Conservation (phyloP, 2,888 invertebrate genomes). For the Apodemia mormo region DNA sequence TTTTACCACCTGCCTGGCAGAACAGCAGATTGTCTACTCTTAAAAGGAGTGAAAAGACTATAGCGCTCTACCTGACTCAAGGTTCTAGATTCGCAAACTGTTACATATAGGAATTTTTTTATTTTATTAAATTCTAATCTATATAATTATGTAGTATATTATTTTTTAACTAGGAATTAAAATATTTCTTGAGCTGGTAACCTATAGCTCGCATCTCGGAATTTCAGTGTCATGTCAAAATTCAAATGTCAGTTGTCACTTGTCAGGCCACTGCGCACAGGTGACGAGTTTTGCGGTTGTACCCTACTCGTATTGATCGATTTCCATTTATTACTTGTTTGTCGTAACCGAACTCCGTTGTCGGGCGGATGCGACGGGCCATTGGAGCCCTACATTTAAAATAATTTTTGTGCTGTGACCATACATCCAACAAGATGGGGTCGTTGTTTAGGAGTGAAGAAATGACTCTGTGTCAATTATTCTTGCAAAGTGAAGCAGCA, state of each 20-base stretch:
- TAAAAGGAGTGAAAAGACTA: too few species aligned
- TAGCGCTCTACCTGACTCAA: too few species aligned
- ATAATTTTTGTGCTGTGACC: conserved; percentile 54
- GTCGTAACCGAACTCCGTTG: conserved; percentile 73
- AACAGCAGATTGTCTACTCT: too few species aligned
- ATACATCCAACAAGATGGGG: conserved; percentile 84
- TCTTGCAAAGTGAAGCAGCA: conserved; percentile 98
- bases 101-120: too few species aligned
- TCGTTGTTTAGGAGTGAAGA: conserved; percentile 98
- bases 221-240: neutral
- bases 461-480: conserved; percentile 99
- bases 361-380: conserved; percentile 65
- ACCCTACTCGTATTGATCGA: conserved; percentile 57
- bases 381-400: conserved; percentile 46
- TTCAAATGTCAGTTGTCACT: conserved; percentile 18
- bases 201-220: too few species aligned
- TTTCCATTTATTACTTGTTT: conserved; percentile 64
- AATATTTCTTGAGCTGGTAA: too few species aligned
- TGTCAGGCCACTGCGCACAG: conserved; percentile 47
- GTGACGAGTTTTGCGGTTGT: conserved; percentile 43
- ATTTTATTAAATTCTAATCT: too few species aligned
- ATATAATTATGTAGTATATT: too few species aligned
- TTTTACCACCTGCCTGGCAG: too few species aligned
- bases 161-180: too few species aligned
- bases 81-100: too few species aligned